Evolutionary conservation across 1,140 invertebrate species (phyloP), one percentile per base, ranked within the genome.

Genomic region (Drosophila kurseongensis): DNA sequence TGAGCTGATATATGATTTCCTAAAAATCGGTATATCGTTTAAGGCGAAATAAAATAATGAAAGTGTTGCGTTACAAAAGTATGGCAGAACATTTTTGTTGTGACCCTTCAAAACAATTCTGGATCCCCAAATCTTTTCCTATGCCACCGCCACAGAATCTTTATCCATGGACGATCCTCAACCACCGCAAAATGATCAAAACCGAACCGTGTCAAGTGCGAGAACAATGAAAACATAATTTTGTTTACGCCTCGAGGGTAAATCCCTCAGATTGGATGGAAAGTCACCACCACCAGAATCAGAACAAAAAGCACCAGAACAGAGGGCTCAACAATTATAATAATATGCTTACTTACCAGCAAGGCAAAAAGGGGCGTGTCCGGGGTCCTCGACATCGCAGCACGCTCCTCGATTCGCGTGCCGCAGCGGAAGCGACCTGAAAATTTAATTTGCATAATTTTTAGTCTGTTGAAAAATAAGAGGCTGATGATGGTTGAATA

Each of bases 371-470:
- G 36, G 55, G 82, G 78, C 74, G 82, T 67, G 60, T 58, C 36
- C n/a, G 41, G 13, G 40, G 40, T 27, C 54, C 61, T 65, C 38
- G 54, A 41, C 38, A 10, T 56, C 45, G 23, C 13, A 10, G 9
- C 41, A 18, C 3, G 23, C 35, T 38, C 13, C 54, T 45, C 38
- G 47, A 56, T 45, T 78, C 69, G 75, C 65, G 78, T 78, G 78
- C 35, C 75, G 52, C 61, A 48, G 47, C 59, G 69, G 69, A 84
- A 81, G 54, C 74, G 57, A 63, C 10, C 57, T 62, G 35, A 58
- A 86, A 81, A 78, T 81, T 71, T 23, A 86, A 82, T 86, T 82
- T 72, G 50, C 78, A 81, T 86, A 81, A 75, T 63, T 67, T 71
- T 50, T 40, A 41, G 38, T 35, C n/a, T 7, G 45, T 32, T 56